Percentiles rank a stretch among this genome's conserved stretches.
phyloP scores from a whole-genome alignment of 1,140 invertebrate genomes.

The Nasonia longicornis region DNA sequence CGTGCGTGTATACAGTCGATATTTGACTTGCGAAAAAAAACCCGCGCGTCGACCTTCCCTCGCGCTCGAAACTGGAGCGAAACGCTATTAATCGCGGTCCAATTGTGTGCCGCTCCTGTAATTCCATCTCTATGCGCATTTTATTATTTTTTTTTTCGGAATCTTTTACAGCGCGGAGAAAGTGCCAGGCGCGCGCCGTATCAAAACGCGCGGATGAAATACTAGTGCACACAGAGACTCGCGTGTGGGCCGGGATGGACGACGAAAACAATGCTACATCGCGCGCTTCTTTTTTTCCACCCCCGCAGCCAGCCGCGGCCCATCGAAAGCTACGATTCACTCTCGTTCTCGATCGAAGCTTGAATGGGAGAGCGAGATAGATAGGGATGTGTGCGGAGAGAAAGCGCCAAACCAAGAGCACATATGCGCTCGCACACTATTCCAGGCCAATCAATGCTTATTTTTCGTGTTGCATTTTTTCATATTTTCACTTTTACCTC shows the following conservation, averaged over 20 bases:
- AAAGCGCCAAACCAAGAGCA: constrained; percentile 21
- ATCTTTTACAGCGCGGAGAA: not conserved
- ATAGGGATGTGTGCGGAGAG: not conserved
- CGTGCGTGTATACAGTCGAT: not conserved
- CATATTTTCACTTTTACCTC: constrained; percentile 48
- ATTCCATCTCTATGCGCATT: constrained; percentile 24
- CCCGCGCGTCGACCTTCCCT: not conserved
- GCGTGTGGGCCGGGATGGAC: not conserved
- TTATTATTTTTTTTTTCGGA: constrained; percentile 20
- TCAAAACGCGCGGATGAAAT: not conserved
- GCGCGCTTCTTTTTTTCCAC: constrained; percentile 46
- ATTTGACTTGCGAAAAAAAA: not conserved
- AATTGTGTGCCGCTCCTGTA: constrained; percentile 26
- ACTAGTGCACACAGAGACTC: not conserved
- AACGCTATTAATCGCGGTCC: constrained; percentile 44
- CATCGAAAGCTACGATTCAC: constrained; percentile 59
- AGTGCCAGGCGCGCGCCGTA: not conserved
- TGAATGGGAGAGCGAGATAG: not conserved
- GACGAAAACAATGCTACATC: constrained; percentile 48
- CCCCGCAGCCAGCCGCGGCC: constrained; percentile 29
- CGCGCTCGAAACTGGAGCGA: constrained; percentile 33
- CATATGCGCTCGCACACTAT: not conserved
- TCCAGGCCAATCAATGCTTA: constrained; percentile 45
- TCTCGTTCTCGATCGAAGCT: constrained; percentile 58
- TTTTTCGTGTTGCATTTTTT: constrained; percentile 48